A percentile compares a stretch with the other conserved stretches of the same genome.
Evolutionary conservation across 2,797 vertebrate genomes (phyloP).

Genomic region (Sebastes trivittatus): DNA sequence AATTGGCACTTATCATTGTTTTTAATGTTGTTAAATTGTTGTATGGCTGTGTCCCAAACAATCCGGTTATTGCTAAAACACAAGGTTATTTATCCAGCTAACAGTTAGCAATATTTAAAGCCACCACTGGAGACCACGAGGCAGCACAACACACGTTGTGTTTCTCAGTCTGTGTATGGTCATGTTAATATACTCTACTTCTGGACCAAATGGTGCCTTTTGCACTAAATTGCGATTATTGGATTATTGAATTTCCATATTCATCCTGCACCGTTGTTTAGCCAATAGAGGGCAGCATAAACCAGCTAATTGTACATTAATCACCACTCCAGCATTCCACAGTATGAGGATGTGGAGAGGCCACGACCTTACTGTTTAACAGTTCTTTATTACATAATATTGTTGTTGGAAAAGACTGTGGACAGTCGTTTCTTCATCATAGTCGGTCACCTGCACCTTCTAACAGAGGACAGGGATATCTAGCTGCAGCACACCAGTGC

Average conservation of each 20-base stretch:
- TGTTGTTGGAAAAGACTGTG: background rate
- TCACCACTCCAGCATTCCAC: background rate
- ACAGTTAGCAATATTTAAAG: background rate
- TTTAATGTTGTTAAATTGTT: background rate
- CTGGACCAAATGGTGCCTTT: background rate
- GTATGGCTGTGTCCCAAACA: background rate
- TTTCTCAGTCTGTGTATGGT: background rate
- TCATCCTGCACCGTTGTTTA: background rate
- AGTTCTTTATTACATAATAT: background rate
- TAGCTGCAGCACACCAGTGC: background rate
- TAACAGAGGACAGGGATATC: background rate
- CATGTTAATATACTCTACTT: background rate
- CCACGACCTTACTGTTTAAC: background rate
- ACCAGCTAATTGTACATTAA: background rate
- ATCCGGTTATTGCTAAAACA: background rate
- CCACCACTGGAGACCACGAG: background rate
- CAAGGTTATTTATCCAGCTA: too few relatives aligned
- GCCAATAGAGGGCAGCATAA: conserved; percentile 25
- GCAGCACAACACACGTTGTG: background rate
- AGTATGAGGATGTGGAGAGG: background rate
- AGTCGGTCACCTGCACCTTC: background rate
- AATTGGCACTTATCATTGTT: background rate
- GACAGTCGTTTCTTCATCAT: background rate
- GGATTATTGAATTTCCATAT: background rate
- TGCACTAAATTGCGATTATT: background rate